Percentiles rank a stretch among this genome's conserved stretches.
These are phyloP conservation scores for Anabacerthia variegaticeps DNA, from an alignment of 2,797 vertebrate species.

Conservation along the genomic window DNA sequence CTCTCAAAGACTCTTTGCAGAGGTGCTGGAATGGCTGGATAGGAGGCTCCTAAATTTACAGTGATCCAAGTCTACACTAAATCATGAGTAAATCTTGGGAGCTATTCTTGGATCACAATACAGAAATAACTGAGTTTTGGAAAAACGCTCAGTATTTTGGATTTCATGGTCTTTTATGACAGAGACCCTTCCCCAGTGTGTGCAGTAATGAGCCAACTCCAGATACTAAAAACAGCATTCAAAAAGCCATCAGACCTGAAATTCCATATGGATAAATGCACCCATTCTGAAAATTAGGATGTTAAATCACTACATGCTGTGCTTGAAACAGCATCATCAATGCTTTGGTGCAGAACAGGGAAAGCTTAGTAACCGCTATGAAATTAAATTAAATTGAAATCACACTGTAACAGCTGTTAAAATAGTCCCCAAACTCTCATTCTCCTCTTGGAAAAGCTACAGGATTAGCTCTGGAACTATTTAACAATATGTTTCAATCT, in stretches of 20 bases:
- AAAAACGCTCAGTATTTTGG: neutral
- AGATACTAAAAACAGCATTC: neutral
- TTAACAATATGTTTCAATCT: neutral
- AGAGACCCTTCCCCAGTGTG: neutral
- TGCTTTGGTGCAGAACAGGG: neutral
- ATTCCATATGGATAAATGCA: neutral
- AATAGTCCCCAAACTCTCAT: neutral
- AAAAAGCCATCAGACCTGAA: neutral
- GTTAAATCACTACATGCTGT: slow-evolving; percentile 13
- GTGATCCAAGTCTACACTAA: neutral
- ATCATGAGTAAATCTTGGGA: neutral
- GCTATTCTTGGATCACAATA: neutral
- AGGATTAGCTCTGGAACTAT: neutral
- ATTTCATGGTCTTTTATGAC: neutral
- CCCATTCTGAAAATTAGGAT: neutral
- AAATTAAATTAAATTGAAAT: slow-evolving; percentile 19
- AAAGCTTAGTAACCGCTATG: neutral
- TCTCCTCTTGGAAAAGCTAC: neutral
- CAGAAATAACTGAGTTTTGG: neutral
- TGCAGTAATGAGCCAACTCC: neutral
- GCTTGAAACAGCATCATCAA: neutral
- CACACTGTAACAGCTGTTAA: slow-evolving; percentile 5
- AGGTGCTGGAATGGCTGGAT: neutral
- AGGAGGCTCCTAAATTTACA: neutral
- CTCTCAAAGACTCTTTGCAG: neutral